Base-by-base conservation (phyloP, 1,140 invertebrate genomes). In the Latrodectus geometricus region DNA sequence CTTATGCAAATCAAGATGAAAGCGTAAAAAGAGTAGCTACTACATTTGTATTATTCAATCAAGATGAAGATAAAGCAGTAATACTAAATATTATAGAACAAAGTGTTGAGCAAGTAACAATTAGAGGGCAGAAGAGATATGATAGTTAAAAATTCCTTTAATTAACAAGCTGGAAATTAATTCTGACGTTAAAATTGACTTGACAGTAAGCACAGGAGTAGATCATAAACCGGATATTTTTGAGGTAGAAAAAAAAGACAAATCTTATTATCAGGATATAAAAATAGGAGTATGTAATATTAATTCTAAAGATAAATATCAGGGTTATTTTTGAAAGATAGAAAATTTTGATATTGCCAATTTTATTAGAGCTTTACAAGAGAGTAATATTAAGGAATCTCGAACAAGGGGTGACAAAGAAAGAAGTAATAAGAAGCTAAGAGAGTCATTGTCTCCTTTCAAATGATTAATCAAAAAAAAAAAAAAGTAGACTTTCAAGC, bases 191-290 rank as follows among this genome's bases (percentile, higher is more conserved):
- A 66, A 66, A 66, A 66, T 66, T 66, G 61, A 66, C 61, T 2
- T 66, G 61, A 66, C 61, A 66, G 7, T 66, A 66, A 66, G 61
- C 61, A 66, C 61, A 66, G 61, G 61, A 66, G 61, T 66, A 66
- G 61, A 66, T 2, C 61, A 66, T 66, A 66, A 66, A 66, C 61
- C 61, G 61, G 61, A 66, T 35, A 5, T 35, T 35, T 35, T 35
- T 76, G 74, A 76, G 48, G 81, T 56, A 74, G 80, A 61, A 72
- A 17, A 68, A 76, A 49, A n/a, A 83, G 81, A 73, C 9, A 83
- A 75, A 68, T 50, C 48, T 72, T 83, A 50, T 74, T 70, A 48
- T 21, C 68, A 73, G 17, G 54, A 50, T 21, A 83, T 83, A 83
- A 66, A 72, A 72, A 74, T 83, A 83, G 68, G 48, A 74, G 21